Evolutionary conservation across 1,140 invertebrate genomes (phyloP).

Genomic region (Pissodes strobi): DNA sequence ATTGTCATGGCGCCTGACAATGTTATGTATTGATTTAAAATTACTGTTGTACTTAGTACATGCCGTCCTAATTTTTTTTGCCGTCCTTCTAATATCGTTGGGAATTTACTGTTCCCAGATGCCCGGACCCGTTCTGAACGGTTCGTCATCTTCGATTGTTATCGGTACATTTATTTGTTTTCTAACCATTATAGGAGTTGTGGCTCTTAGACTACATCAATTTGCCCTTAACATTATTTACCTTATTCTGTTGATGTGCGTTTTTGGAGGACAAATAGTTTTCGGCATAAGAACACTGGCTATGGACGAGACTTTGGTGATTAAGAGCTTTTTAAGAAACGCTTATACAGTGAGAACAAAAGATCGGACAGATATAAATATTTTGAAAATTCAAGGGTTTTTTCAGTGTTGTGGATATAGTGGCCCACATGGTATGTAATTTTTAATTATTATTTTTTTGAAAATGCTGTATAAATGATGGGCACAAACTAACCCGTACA

Average conservation of each 20-base stretch:
- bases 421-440: slow-evolving; percentile 15
- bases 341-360: background rate
- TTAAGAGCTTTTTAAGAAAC: slow-evolving; percentile 1
- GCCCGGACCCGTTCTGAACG: slow-evolving; percentile 1
- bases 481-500: too few species aligned
- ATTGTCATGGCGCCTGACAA: background rate
- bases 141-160: background rate
- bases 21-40: slow-evolving; percentile 18
- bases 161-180: background rate
- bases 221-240: background rate
- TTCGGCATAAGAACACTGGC: background rate
- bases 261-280: slow-evolving; percentile 1
- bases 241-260: slow-evolving; percentile 1
- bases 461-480: too few species aligned
- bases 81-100: background rate
- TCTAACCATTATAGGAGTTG: background rate
- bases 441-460: too few species aligned
- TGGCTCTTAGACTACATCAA: slow-evolving; percentile 1
- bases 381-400: background rate
- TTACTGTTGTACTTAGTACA: slow-evolving; percentile 1
- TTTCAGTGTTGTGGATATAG: slow-evolving; percentile 14
- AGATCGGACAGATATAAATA: background rate
- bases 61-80: background rate
- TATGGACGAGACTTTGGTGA: background rate
- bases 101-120: slow-evolving; percentile 1